phyloP scores from a whole-genome alignment of 92 coral and sea anemone genomes.

The Epizoanthus fatuus region DNA sequence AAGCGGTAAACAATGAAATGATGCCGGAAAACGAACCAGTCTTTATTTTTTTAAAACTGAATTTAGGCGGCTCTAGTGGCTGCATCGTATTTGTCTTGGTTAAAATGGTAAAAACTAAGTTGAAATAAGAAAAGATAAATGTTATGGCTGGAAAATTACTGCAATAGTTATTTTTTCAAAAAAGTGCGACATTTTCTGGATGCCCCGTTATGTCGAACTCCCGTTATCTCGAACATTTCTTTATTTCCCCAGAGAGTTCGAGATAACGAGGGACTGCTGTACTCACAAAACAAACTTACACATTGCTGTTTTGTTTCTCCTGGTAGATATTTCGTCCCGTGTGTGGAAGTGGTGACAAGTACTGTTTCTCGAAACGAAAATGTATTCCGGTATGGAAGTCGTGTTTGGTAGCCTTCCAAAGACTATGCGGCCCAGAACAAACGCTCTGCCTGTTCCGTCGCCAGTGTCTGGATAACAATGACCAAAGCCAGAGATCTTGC shows the following conservation, averaged over 20 bases:
- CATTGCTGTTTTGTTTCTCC: background rate
- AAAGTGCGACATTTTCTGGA: too few relatives aligned
- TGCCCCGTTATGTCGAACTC: too few relatives aligned
- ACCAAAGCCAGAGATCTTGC: constrained; percentile 68
- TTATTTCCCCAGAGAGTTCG: background rate
- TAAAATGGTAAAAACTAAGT: too few relatives aligned
- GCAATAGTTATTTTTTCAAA: too few relatives aligned
- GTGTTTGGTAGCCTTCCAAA: constrained; percentile 51
- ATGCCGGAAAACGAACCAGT: too few relatives aligned
- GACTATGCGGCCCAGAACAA: constrained; percentile 58
- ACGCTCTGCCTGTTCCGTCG: constrained; percentile 73
- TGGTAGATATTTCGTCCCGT: constrained; percentile 75
- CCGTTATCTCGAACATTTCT: too few relatives aligned
- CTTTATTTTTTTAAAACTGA: too few relatives aligned
- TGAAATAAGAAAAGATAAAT: too few relatives aligned
- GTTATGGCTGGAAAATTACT: too few relatives aligned
- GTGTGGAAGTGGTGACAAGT: constrained; percentile 67
- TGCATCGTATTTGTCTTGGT: too few relatives aligned
- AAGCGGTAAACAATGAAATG: too few relatives aligned
- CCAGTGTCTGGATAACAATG: constrained; percentile 68
- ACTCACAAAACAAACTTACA: background rate
- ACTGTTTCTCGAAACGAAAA: constrained; percentile 75
- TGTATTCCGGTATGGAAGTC: constrained; percentile 55
- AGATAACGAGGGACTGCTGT: background rate
- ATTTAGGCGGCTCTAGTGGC: too few relatives aligned